Percentiles rank a stretch among this genome's conserved stretches.
These are phyloP conservation scores for Crematogaster levior DNA, from an alignment of 2,888 invertebrate species.

Conservation along the genomic window DNA sequence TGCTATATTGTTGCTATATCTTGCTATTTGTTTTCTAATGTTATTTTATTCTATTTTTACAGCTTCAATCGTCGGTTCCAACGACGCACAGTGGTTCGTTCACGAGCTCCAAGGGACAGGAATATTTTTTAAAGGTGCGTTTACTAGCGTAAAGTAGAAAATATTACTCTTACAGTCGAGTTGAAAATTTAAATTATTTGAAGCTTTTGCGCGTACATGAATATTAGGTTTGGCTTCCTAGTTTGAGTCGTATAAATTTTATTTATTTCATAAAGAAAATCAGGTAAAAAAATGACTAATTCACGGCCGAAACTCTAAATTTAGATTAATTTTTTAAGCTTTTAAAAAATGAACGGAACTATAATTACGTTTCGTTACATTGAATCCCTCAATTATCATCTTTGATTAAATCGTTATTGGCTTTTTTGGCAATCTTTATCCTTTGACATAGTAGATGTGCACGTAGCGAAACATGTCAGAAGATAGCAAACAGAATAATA, in stretches of 20 bases:
- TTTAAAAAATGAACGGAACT: not conserved
- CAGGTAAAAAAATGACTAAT: no score
- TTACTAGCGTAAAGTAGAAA: not conserved
- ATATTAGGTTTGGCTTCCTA: no score
- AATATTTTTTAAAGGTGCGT: slow-evolving; percentile 35
- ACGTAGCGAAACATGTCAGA: slow-evolving; percentile 6
- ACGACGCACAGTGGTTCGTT: slow-evolving; percentile 29
- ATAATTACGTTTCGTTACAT: not conserved
- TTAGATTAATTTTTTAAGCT: not conserved
- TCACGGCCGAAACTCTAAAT: no score
- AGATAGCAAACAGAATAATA: slow-evolving; percentile 38
- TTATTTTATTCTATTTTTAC: slow-evolving; percentile 1
- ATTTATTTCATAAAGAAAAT: no score
- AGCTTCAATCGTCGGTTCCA: slow-evolving; percentile 34
- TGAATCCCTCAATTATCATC: not conserved
- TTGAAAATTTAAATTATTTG: no score
- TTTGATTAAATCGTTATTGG: slow-evolving; percentile 3
- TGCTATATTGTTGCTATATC: no score
- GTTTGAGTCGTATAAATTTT: no score
- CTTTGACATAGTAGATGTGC: not conserved
- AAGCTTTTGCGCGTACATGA: no score
- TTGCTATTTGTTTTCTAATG: no score
- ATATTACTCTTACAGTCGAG: not conserved
- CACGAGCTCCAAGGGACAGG: slow-evolving; percentile 21
- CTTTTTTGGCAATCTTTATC: not conserved